Percentiles rank a stretch among this genome's conserved stretches.
These are phyloP conservation scores for Paracyprichromis sp. DNA, from an alignment of 2,113 vertebrate species.

Conservation along the genomic window DNA sequence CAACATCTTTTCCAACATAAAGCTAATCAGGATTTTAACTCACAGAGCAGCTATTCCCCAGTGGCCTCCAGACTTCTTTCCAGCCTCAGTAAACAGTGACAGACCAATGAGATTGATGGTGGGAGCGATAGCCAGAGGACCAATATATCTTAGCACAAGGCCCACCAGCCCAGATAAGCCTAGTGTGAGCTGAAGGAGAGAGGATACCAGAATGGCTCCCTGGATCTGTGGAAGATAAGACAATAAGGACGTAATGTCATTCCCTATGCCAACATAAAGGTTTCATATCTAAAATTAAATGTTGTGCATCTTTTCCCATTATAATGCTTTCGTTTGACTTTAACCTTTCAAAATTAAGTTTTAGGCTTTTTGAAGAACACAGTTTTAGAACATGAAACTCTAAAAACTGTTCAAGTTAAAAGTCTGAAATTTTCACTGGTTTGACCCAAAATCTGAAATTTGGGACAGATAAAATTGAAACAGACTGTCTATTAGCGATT, in stretches of 20 bases:
- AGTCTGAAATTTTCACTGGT: background rate
- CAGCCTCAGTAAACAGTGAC: constrained; percentile 72
- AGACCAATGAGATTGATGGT: constrained; percentile 76
- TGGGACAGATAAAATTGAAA: background rate
- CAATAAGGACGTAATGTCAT: background rate
- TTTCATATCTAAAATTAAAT: background rate
- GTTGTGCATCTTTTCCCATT: background rate
- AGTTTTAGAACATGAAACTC: background rate
- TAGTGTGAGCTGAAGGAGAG: constrained; percentile 66
- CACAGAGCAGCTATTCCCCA: constrained; percentile 77
- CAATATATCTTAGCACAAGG: constrained; percentile 68
- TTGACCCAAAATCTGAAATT: background rate
- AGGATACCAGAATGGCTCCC: constrained; percentile 72
- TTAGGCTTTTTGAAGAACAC: background rate
- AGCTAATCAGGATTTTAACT: constrained; percentile 17
- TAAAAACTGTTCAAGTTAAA: background rate
- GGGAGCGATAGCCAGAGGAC: constrained; percentile 73
- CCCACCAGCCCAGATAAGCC: constrained; percentile 72
- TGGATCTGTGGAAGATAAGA: constrained; percentile 59
- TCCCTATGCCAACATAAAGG: background rate
- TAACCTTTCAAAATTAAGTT: background rate
- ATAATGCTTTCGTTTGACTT: background rate
- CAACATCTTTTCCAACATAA: background rate
- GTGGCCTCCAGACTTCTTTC: constrained; percentile 73
- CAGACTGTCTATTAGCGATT: background rate